A percentile compares a stretch with the other conserved stretches of the same genome.
Evolutionary conservation across 1,140 invertebrate species (phyloP).

Genomic region (Doryteuthis pealeii): DNA sequence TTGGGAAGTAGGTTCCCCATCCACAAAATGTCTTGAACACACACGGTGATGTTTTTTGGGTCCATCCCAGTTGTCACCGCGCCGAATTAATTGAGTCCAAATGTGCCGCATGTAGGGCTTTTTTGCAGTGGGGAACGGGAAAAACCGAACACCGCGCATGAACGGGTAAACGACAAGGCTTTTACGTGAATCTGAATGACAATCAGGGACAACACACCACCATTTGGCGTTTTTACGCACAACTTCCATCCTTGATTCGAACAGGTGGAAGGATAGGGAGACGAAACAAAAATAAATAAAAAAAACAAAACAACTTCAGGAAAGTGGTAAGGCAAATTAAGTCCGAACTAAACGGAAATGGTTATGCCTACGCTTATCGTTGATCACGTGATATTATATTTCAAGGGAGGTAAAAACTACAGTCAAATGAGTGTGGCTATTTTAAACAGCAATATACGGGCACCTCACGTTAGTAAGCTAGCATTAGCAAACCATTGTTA

Average conservation of each 20-base stretch:
- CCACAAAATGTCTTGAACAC: background rate
- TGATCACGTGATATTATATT: too few relatives aligned
- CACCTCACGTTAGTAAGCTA: too few relatives aligned
- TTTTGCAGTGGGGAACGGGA: background rate
- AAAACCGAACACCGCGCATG: background rate
- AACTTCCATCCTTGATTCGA: background rate
- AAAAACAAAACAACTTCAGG: too few relatives aligned
- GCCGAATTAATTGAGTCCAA: background rate
- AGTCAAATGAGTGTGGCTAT: too few relatives aligned
- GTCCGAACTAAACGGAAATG: background rate
- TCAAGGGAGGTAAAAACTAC: too few relatives aligned
- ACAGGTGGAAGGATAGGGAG: background rate
- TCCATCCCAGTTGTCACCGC: background rate
- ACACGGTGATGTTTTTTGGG: constrained; percentile 3
- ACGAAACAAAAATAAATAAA: background rate
- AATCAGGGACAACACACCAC: background rate
- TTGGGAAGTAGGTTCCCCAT: background rate
- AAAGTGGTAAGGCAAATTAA: background rate
- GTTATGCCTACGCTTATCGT: background rate
- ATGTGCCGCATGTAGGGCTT: background rate
- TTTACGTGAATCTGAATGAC: background rate
- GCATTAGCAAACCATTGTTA: too few relatives aligned
- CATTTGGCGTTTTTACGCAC: background rate
- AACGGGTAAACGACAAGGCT: background rate
- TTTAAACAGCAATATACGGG: too few relatives aligned